Conservation (phyloP, 2,888 invertebrate species). For the Crioceris asparagi region DNA sequence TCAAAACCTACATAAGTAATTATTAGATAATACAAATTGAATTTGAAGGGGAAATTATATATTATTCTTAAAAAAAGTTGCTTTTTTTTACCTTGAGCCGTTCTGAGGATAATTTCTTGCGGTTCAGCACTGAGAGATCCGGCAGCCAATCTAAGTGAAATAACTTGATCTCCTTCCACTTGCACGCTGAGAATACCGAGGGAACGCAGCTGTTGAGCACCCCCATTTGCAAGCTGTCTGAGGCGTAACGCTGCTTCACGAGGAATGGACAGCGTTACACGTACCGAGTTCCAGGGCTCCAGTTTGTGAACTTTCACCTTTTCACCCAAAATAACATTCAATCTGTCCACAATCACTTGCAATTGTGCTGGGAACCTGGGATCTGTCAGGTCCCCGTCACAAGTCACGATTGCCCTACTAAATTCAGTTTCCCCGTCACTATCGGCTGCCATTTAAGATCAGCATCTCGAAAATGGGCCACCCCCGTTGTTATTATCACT, state of each 20-base stretch:
- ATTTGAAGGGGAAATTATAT: too few relatives aligned
- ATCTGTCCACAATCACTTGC: conserved; percentile 63
- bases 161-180: conserved; percentile 79
- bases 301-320: conserved; percentile 59
- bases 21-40: too few relatives aligned
- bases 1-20: too few relatives aligned
- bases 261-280: conserved; percentile 95
- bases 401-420: conserved; percentile 71
- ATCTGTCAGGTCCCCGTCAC: conserved; percentile 83
- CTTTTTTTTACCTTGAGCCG: conserved; percentile 41
- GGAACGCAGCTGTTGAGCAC: conserved; percentile 77
- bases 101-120: conserved; percentile 59
- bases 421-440: conserved; percentile 58
- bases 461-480: conserved; percentile 21
- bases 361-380: conserved; percentile 76
- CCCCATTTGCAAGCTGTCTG: conserved; percentile 84
- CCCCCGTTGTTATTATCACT: conserved; percentile 11
- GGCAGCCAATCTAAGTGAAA: conserved; percentile 51
- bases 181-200: conserved; percentile 93
- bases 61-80: too few relatives aligned
- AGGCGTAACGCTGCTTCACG: conserved; percentile 88
- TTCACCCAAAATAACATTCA: conserved; percentile 59
- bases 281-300: conserved; percentile 98
- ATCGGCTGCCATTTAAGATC: conserved; percentile 64
- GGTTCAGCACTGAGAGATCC: conserved; percentile 54